phyloP scores from a whole-genome alignment of 1,140 invertebrate species.

The Dreissena rostriformis region DNA sequence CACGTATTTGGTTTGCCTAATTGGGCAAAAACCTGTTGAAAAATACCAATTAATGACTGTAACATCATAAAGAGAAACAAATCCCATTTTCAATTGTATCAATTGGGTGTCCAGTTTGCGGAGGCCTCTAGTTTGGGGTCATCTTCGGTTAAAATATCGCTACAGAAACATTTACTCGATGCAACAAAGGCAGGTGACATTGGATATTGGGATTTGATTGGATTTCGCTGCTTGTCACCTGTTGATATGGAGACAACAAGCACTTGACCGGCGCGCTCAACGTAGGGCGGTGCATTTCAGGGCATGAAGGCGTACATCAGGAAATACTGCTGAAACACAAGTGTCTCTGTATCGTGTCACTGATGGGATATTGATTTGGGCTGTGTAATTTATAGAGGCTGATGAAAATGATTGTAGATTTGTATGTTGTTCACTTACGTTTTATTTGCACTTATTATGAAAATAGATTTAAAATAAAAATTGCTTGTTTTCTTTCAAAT shows the following conservation, averaged over 20 bases:
- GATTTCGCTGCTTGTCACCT: slow-evolving; percentile 41
- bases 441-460: too few species aligned
- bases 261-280: not conserved
- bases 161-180: slow-evolving; percentile 32
- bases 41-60: slow-evolving; percentile 45
- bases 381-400: too few species aligned
- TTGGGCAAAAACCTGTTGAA: slow-evolving; percentile 54
- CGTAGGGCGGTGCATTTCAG: not conserved
- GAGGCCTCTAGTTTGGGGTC: slow-evolving; percentile 40
- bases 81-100: slow-evolving; percentile 28
- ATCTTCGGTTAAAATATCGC: slow-evolving; percentile 42
- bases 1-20: slow-evolving; percentile 41
- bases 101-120: slow-evolving; percentile 17
- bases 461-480: too few species aligned
- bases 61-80: slow-evolving; percentile 41
- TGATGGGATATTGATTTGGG: too few species aligned
- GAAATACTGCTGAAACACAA: too few species aligned
- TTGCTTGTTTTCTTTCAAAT: too few species aligned
- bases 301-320: too few species aligned
- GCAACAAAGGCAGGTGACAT: slow-evolving; percentile 41
- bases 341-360: too few species aligned
- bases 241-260: not conserved
- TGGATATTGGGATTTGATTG: slow-evolving; percentile 49
- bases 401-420: too few species aligned
- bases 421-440: too few species aligned